Evolutionary conservation across 2,113 vertebrate species (phyloP).

Genomic region (Ciconia stormi): DNA sequence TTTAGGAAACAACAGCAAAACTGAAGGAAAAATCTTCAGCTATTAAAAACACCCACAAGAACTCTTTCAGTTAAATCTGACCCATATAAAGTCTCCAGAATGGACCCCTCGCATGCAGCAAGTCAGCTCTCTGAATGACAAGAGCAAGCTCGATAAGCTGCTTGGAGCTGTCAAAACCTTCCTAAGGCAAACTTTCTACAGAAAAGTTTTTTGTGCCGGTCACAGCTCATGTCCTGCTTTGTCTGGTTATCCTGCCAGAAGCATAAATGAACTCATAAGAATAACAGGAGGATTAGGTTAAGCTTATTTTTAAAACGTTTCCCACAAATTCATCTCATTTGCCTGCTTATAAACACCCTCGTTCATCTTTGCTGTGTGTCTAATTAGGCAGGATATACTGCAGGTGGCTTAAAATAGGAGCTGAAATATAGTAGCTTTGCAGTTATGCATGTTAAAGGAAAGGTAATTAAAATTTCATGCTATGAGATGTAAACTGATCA

Average conservation of each 20-base stretch:
- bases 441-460: slow-evolving; percentile 28
- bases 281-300: slow-evolving; percentile 52
- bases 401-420: slow-evolving; percentile 47
- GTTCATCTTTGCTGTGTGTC: slow-evolving; percentile 2
- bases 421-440: slow-evolving; percentile 23
- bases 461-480: slow-evolving; percentile 54
- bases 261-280: slow-evolving; percentile 54
- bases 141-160: neutral
- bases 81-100: neutral
- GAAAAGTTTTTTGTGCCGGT: neutral
- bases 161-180: neutral
- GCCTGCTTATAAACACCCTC: slow-evolving; percentile 47
- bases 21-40: neutral
- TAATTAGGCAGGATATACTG: slow-evolving; percentile 34
- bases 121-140: neutral
- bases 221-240: slow-evolving; percentile 29
- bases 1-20: neutral
- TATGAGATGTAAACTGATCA: slow-evolving; percentile 27
- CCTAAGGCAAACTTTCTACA: neutral
- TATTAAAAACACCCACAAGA: neutral
- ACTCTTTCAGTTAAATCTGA: neutral
- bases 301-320: slow-evolving; percentile 47
- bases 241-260: slow-evolving; percentile 54
- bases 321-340: slow-evolving; percentile 55
- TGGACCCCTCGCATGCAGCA: fast-evolving